Percentiles rank a stretch among this genome's conserved stretches.
Conservation (phyloP, 2,797 vertebrate species). For the Sebastes melanostomus region DNA sequence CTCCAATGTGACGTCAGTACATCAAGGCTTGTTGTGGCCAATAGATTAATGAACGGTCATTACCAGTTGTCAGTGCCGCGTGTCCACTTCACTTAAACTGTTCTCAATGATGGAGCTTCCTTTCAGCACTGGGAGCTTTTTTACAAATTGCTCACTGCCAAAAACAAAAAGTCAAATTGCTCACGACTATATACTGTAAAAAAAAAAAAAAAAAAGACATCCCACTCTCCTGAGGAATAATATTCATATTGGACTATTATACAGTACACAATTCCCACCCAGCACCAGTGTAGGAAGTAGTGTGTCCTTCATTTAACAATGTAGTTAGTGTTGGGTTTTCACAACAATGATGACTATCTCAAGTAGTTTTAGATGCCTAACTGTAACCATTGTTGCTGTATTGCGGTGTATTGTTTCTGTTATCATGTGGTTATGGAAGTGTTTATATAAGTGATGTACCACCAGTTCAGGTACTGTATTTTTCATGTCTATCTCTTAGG, state of each 20-base stretch:
- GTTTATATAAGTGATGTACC: background rate
- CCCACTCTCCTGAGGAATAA: background rate
- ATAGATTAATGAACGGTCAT: constrained; percentile 28
- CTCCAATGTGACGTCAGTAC: background rate
- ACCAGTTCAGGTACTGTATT: background rate
- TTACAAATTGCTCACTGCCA: constrained; percentile 32
- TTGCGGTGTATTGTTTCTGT: background rate
- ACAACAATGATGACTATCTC: no score
- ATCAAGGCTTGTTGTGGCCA: constrained; percentile 10
- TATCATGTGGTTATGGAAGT: background rate
- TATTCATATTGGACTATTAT: background rate
- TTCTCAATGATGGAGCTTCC: constrained; percentile 23
- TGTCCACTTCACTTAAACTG: constrained; percentile 29
- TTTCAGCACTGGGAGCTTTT: constrained; percentile 9
- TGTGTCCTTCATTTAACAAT: background rate
- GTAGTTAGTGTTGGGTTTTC: background rate
- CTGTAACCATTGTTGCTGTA: background rate
- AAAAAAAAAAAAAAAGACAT: background rate
- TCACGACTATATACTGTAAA: background rate
- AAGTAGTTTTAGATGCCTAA: no score
- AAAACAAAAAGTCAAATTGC: constrained; percentile 25
- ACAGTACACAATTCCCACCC: background rate
- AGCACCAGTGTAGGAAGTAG: background rate
- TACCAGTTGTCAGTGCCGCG: constrained; percentile 6
- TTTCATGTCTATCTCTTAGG: background rate